A percentile compares a stretch with the other conserved stretches of the same genome.
phyloP scores from a whole-genome alignment of 2,888 invertebrate species.

The Amiota communis region DNA sequence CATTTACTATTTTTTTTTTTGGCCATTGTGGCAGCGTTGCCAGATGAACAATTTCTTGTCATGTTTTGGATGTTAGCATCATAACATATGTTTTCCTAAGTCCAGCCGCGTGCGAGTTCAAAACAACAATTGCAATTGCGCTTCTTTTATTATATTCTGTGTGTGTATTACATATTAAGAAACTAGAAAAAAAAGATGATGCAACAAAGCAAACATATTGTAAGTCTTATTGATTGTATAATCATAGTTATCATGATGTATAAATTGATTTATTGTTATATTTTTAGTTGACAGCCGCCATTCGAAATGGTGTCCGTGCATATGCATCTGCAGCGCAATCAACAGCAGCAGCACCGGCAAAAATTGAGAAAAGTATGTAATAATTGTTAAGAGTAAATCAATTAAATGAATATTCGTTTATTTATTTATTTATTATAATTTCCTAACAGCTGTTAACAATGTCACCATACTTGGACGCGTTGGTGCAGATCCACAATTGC shows the following conservation, averaged over 20 bases:
- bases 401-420: not conserved
- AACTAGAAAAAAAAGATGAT: slow-evolving; percentile 46
- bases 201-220: slow-evolving; percentile 56
- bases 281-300: not conserved
- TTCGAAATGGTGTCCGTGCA: slow-evolving; percentile 36
- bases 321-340: slow-evolving; percentile 47
- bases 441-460: slow-evolving; percentile 81
- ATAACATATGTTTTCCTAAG: too few relatives aligned
- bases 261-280: not conserved
- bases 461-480: slow-evolving; percentile 90
- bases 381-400: not conserved
- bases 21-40: too few relatives aligned
- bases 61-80: too few relatives aligned
- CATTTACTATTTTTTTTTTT: too few relatives aligned
- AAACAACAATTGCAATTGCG: not conserved
- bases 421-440: not conserved
- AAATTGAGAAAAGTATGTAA: slow-evolving; percentile 64
- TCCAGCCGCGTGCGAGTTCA: too few relatives aligned
- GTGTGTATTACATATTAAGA: not conserved
- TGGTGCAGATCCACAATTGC: slow-evolving; percentile 90
- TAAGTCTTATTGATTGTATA: slow-evolving; percentile 39
- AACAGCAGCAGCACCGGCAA: slow-evolving; percentile 57
- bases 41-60: too few relatives aligned
- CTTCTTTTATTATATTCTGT: not conserved
- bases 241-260: not conserved